Conservation (phyloP, 1,140 invertebrate genomes). For the Laodelphax striatellus region DNA sequence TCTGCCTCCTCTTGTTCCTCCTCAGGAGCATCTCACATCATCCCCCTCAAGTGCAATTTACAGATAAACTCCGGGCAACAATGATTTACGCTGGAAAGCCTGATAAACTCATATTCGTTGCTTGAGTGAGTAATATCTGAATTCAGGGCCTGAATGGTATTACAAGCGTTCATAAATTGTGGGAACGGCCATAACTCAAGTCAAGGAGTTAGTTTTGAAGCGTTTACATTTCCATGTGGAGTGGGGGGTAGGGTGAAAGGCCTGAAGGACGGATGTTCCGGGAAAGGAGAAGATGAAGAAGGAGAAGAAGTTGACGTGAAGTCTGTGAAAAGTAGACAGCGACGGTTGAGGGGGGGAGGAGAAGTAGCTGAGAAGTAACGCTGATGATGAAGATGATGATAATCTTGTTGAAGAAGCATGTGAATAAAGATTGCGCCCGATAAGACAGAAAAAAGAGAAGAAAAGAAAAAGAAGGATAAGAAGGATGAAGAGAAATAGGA, state of each 20-base stretch:
- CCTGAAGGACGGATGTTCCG: not conserved
- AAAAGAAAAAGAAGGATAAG: no score
- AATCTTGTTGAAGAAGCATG: no score
- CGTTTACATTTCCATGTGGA: slow-evolving; percentile 1
- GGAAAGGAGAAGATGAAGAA: not conserved
- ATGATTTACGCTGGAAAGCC: slow-evolving; percentile 35
- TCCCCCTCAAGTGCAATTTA: slow-evolving; percentile 31
- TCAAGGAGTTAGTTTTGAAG: slow-evolving; percentile 17
- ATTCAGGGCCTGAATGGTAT: slow-evolving; percentile 35
- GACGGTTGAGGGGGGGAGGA: not conserved
- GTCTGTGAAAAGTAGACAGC: not conserved
- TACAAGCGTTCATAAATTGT: slow-evolving; percentile 37
- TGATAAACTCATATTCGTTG: slow-evolving; percentile 36
- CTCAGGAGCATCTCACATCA: not conserved
- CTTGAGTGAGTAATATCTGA: slow-evolving; percentile 36
- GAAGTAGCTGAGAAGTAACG: not conserved
- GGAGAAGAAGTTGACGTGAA: not conserved
- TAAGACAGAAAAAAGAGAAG: no score
- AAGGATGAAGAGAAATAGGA: no score
- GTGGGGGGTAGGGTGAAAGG: not conserved
- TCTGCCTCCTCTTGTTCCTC: not conserved
- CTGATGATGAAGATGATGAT: no score
- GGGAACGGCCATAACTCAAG: slow-evolving; percentile 31
- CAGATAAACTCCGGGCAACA: slow-evolving; percentile 31
- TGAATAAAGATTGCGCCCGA: no score